Evolutionary conservation across 37 sponge, comb jelly and placozoan genomes (phyloP).

Genomic region (Geodia barretti): DNA sequence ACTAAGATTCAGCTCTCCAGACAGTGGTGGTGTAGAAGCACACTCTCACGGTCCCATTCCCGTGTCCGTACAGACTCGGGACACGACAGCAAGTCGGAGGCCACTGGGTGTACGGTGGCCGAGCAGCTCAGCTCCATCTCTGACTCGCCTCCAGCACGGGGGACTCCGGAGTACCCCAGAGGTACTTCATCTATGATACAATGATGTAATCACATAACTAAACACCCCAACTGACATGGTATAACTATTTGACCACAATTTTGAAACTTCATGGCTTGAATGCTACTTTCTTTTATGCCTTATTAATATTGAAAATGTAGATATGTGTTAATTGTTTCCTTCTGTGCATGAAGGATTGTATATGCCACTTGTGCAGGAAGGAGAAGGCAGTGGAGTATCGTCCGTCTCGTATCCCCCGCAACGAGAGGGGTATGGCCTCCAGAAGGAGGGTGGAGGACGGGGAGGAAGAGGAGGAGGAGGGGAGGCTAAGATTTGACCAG

Average conservation of each 20-base stretch:
- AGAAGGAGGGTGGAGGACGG: conserved; percentile 8
- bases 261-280: no score
- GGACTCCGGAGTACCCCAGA: conserved; percentile 37
- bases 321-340: no score
- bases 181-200: background rate
- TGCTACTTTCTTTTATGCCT: no score
- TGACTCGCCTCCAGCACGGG: conserved; percentile 50
- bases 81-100: conserved; percentile 17
- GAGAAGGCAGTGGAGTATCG: conserved; percentile 14
- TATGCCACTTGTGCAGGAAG: no score
- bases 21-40: no score
- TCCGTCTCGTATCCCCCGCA: conserved; percentile 25
- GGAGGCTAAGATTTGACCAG: conserved; percentile 31
- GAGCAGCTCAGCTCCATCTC: conserved; percentile 54
- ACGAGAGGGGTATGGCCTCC: conserved; percentile 23
- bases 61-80: background rate
- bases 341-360: no score
- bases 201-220: no score
- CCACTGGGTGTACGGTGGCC: conserved; percentile 17
- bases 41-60: background rate
- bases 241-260: no score
- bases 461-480: background rate
- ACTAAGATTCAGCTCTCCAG: no score
- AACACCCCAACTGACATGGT: no score
- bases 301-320: no score